A percentile compares a stretch with the other conserved stretches of the same genome.
Evolutionary conservation across 1,140 invertebrate species (phyloP).

Genomic region (Nasonia giraulti): DNA sequence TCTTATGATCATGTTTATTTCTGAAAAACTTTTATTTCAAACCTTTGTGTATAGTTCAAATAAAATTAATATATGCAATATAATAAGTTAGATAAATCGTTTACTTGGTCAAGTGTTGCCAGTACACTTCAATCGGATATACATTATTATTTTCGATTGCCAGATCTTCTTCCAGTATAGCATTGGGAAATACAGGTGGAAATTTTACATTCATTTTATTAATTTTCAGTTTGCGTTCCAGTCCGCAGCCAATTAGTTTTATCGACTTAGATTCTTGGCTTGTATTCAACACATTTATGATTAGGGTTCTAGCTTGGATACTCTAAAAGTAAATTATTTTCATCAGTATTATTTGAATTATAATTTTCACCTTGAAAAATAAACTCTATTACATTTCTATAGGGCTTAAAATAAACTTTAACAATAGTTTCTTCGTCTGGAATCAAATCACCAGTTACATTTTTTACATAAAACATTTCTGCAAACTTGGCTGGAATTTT

Average conservation of each 20-base stretch:
- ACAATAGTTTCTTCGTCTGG: slow-evolving; percentile 54
- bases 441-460: slow-evolving; percentile 43
- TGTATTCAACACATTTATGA: slow-evolving; percentile 59
- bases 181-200: slow-evolving; percentile 64
- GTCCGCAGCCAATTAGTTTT: slow-evolving; percentile 63
- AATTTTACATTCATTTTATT: slow-evolving; percentile 62
- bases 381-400: slow-evolving; percentile 53
- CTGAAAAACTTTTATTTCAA: slow-evolving; percentile 53
- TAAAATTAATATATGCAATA: not conserved
- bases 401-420: slow-evolving; percentile 60
- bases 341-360: slow-evolving; percentile 38
- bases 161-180: slow-evolving; percentile 58
- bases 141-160: slow-evolving; percentile 66
- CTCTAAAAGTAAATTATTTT: slow-evolving; percentile 57
- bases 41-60: not conserved
- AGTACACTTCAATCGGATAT: slow-evolving; percentile 70
- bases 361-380: not conserved
- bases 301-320: slow-evolving; percentile 58
- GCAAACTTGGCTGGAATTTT: slow-evolving; percentile 49
- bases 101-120: slow-evolving; percentile 72
- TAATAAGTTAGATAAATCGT: not conserved
- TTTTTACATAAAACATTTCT: slow-evolving; percentile 55
- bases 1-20: slow-evolving; percentile 58
- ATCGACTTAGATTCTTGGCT: slow-evolving; percentile 58
- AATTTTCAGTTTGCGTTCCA: slow-evolving; percentile 66